Percentiles rank a stretch among this genome's conserved stretches.
phyloP scores from a whole-genome alignment of 1,140 invertebrate species.

The Drosophila ambigua region DNA sequence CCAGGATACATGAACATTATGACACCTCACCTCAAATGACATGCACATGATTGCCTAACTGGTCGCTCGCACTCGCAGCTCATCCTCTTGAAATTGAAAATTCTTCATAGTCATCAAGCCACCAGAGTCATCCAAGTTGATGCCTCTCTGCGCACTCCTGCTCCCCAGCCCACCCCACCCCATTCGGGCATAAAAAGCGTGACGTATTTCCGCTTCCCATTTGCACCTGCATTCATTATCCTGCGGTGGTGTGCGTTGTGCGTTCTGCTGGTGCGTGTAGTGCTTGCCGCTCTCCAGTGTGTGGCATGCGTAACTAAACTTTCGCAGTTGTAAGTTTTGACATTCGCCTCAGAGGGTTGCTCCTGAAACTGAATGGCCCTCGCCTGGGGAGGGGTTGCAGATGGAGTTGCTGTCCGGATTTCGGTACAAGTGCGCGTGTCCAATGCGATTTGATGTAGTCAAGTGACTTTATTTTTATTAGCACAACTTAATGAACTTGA shows the following conservation, averaged over 20 bases:
- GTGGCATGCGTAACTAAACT: conserved; percentile 70
- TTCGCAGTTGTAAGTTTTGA: conserved; percentile 71
- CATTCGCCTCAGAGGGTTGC: conserved; percentile 32
- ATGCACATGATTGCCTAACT: conserved; percentile 69
- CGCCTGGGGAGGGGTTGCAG: neutral
- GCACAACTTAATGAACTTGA: conserved; percentile 83
- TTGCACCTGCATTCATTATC: conserved; percentile 80
- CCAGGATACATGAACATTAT: conserved; percentile 61
- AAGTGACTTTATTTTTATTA: conserved; percentile 81
- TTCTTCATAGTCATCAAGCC: conserved; percentile 73
- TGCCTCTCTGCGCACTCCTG: conserved; percentile 4
- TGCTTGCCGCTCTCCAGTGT: conserved; percentile 1
- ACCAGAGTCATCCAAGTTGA: conserved; percentile 50
- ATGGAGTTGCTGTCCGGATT: conserved; percentile 4
- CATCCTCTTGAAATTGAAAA: conserved; percentile 74
- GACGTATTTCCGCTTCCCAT: conserved; percentile 77
- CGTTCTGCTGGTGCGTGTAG: conserved; percentile 7
- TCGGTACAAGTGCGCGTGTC: conserved; percentile 71
- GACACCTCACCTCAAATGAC: conserved; percentile 74
- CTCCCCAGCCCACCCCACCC: neutral
- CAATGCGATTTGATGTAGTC: conserved; percentile 77
- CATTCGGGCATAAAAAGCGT: conserved; percentile 63
- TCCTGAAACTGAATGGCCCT: neutral
- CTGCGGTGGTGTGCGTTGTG: conserved; percentile 36
- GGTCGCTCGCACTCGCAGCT: conserved; percentile 42